These are phyloP conservation scores for Notothenia coriiceps DNA, from an alignment of 2,113 vertebrate genomes.

Conservation along the genomic window DNA sequence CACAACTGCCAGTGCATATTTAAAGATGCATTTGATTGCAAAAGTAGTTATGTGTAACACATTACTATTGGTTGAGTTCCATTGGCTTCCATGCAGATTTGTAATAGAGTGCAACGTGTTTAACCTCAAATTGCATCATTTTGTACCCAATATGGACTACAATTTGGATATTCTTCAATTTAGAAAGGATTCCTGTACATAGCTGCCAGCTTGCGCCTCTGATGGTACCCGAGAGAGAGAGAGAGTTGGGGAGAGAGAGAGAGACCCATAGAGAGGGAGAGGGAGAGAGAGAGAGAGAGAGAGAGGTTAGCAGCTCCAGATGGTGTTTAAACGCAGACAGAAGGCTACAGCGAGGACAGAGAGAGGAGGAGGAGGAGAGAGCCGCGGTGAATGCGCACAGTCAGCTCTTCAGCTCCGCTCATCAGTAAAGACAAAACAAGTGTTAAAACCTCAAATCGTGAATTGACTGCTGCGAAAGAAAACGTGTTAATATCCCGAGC, in stretches of 20 bases:
- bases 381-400: constrained; percentile 76
- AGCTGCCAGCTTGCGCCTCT: constrained; percentile 46
- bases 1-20: neutral
- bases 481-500: constrained; percentile 15
- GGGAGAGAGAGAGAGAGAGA: constrained; percentile 74
- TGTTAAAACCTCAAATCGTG: constrained; percentile 39
- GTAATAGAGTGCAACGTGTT: neutral
- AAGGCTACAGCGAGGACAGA: constrained; percentile 84
- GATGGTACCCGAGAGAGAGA: constrained; percentile 53
- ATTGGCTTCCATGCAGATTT: neutral
- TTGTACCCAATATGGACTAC: neutral
- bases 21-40: neutral
- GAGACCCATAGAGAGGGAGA: constrained; percentile 60
- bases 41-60: no score
- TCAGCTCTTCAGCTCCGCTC: constrained; percentile 74
- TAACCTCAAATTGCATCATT: neutral
- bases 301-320: constrained; percentile 84
- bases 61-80: neutral
- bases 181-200: constrained; percentile 57
- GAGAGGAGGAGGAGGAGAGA: constrained; percentile 78
- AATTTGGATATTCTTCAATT: constrained; percentile 47
- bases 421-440: constrained; percentile 75
- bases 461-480: constrained; percentile 24
- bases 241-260: constrained; percentile 50
- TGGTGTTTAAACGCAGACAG: constrained; percentile 89